Conservation (phyloP, 2,797 vertebrate genomes). For the Hylomyscus alleni region DNA sequence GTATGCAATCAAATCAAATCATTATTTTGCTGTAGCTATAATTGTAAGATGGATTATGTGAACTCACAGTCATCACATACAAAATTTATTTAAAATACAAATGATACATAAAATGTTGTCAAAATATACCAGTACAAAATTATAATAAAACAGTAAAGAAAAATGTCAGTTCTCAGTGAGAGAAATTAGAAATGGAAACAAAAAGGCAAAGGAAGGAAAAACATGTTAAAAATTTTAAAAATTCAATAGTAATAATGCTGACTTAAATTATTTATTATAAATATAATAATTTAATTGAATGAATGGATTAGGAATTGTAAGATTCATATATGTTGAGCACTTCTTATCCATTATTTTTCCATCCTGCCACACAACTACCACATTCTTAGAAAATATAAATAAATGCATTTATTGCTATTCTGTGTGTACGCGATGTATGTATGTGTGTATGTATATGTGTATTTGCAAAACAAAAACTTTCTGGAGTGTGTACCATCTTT, state of each 20-base stretch:
- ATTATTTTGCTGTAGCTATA: not conserved
- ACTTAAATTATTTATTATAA: too few relatives aligned
- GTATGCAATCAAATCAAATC: not conserved
- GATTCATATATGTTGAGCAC: not conserved
- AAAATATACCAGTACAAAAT: not conserved
- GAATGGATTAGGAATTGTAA: not conserved
- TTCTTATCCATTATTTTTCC: not conserved
- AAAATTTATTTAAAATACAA: not conserved
- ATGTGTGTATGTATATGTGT: not conserved
- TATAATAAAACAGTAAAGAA: not conserved
- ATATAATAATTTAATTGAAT: not conserved
- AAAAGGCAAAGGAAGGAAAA: not conserved
- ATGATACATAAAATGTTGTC: not conserved
- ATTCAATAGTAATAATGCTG: not conserved
- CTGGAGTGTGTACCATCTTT: not conserved
- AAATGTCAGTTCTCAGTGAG: not conserved
- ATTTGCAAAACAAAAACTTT: not conserved
- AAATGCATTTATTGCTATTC: too few relatives aligned
- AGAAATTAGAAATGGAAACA: not conserved
- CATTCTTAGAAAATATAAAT: not conserved
- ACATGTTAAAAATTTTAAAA: too few relatives aligned
- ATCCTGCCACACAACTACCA: too few relatives aligned
- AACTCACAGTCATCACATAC: not conserved
- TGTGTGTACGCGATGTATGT: too few relatives aligned
- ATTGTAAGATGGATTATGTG: not conserved